phyloP scores from a whole-genome alignment of 1,140 invertebrate genomes.

The Drosophila tristis region DNA sequence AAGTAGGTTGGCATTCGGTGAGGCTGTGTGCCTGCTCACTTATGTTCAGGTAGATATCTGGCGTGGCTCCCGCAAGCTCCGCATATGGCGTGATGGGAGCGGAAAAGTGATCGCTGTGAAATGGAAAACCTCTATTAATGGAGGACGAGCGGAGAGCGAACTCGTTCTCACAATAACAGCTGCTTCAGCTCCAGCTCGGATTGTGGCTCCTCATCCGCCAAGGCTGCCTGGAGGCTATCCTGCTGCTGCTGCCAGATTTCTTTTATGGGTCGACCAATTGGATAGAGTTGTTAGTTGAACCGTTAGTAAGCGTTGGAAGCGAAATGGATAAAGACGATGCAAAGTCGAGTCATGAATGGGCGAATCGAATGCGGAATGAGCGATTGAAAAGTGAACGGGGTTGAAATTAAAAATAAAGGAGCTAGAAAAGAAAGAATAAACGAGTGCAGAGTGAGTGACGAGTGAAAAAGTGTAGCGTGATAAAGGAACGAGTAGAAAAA shows the following conservation, averaged over 20 bases:
- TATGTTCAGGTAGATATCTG: no score
- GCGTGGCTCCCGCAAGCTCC: no score
- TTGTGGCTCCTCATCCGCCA: constrained; percentile 13
- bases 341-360: background rate
- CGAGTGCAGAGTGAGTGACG: no score
- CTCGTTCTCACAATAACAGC: constrained; percentile 7
- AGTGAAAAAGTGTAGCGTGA: no score
- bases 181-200: constrained; percentile 17
- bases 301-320: background rate
- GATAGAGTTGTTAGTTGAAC: constrained; percentile 23
- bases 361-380: background rate
- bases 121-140: no score
- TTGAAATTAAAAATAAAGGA: no score
- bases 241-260: constrained; percentile 39
- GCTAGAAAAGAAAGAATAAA: no score
- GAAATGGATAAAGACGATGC: background rate
- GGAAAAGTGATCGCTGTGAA: no score
- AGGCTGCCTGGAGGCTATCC: constrained; percentile 24
- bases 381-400: background rate
- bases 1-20: constrained; percentile 24
- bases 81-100: no score
- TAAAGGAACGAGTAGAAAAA: no score
- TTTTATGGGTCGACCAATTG: constrained; percentile 7
- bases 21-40: no score
- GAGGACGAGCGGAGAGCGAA: no score